phyloP scores from a whole-genome alignment of 1,140 invertebrate species.

The Lordiphosa mommai region DNA sequence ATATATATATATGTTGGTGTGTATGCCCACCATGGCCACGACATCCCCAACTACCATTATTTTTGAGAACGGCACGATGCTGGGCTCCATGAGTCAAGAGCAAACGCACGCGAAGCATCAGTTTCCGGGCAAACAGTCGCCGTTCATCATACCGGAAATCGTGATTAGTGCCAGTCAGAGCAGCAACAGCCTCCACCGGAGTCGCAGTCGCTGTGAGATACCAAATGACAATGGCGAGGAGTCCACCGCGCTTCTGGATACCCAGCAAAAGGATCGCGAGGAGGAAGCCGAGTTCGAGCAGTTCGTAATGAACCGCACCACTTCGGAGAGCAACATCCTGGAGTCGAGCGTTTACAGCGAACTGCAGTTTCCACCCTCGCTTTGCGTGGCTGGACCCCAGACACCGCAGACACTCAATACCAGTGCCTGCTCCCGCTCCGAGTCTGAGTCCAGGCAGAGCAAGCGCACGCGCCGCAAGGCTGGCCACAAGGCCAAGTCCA shows the following conservation, averaged over 20 bases:
- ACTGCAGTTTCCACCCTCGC: conserved; percentile 39
- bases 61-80: conserved; percentile 70
- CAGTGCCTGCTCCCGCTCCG: conserved; percentile 46
- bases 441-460: conserved; percentile 40
- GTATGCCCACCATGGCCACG: conserved; percentile 22
- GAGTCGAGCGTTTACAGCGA: conserved; percentile 64
- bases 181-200: conserved; percentile 40
- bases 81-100: conserved; percentile 51
- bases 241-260: conserved; percentile 27
- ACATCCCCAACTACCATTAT: conserved; percentile 33
- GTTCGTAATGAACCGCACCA: conserved; percentile 57
- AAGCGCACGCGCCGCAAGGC: conserved; percentile 56
- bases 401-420: conserved; percentile 33
- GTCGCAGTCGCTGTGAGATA: conserved; percentile 26
- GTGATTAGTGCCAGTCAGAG: conserved; percentile 59
- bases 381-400: not conserved
- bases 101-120: conserved; percentile 16
- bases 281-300: conserved; percentile 55
- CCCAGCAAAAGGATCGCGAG: conserved; percentile 15
- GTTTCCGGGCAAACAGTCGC: conserved; percentile 4
- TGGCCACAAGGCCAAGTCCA: conserved; percentile 38
- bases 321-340: conserved; percentile 63
- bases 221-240: conserved; percentile 26
- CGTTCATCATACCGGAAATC: conserved; percentile 58
- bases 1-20: too few relatives aligned